Evolutionary conservation across 2,113 vertebrate species (phyloP).

Genomic region (Aviceda subcristata): DNA sequence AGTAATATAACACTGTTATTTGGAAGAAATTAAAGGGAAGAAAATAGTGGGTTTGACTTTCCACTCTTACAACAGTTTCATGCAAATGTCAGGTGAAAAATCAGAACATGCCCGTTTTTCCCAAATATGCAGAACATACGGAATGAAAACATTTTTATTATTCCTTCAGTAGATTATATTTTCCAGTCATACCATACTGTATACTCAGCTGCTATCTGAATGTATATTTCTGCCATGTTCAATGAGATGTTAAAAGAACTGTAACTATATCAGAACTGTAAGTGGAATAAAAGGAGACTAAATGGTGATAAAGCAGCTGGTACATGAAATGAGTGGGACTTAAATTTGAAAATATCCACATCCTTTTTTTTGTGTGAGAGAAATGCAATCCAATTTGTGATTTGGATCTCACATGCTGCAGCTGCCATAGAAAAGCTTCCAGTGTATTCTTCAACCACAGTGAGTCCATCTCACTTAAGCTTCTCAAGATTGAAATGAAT

Average conservation of each 20-base stretch:
- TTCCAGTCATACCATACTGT: neutral
- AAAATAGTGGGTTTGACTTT: slow-evolving; percentile 38
- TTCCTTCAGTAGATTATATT: neutral
- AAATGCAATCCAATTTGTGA: slow-evolving; percentile 4
- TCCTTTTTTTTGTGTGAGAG: neutral
- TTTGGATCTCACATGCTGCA: neutral
- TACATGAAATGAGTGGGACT: slow-evolving; percentile 38
- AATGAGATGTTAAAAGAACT: neutral
- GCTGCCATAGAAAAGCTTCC: slow-evolving; percentile 28
- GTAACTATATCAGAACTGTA: slow-evolving; percentile 32
- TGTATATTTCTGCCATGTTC: slow-evolving; percentile 1
- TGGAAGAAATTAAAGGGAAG: slow-evolving; percentile 12
- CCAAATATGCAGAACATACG: neutral
- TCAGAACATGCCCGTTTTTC: neutral
- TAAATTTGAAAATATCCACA: slow-evolving; percentile 45
- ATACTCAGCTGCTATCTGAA: slow-evolving; percentile 13
- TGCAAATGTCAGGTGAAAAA: neutral
- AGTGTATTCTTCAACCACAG: neutral
- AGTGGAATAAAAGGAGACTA: slow-evolving; percentile 32
- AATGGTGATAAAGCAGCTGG: slow-evolving; percentile 49
- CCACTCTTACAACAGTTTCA: neutral
- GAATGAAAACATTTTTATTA: neutral
- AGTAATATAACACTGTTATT: neutral
- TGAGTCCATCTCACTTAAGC: neutral
- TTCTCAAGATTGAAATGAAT: neutral